Base-by-base conservation (phyloP, 2,797 vertebrate species). In the Sandelia bainsii region DNA sequence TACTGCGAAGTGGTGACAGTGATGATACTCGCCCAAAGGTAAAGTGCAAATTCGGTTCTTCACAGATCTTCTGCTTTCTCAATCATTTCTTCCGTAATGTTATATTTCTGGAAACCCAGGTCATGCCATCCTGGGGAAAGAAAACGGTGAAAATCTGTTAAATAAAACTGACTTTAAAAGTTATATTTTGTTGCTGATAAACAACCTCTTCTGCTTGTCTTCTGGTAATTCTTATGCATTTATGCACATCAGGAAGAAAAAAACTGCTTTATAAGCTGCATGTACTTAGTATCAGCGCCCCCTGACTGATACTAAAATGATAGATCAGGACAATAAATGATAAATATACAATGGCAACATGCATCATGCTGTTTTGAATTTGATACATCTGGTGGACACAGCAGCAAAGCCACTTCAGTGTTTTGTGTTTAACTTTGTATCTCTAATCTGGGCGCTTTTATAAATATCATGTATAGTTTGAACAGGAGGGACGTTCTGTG, bases 71-170 rank as follows among this genome's bases (percentile, higher is more conserved):
- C 45, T 25, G 6, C 23, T 58, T 77, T 34, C 40, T 23, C 14
- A 14, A 13, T 88, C 67, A 94, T 88, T 91, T 95, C 86, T 92
- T 95, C 60, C 70, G 82, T 67, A 88, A 50, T 0, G 65, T 72
- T 70, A 94, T 91, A 76, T 95, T 94, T 84, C 89, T 93, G 86
- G 94, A 95, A 58, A 95, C 91, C 94, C 94, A 95, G 13, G 80
- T 90, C 94, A 95, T 95, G 56, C 94, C 95, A 32, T 95, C 95
- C 95, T 95, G 74, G 17, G 76, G 67, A 52, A 70, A 50, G 13
- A n/a, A 81, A 61, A 49, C 12, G 65, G 22, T 50, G 14, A 71
- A 57, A 69, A 60, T 61, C 0, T 20, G 7, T 8, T n/a, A 48
- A 25, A 16, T 34, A 4, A n/a, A 58, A 75, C 4, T 25, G 6